Percentiles rank a stretch among this genome's conserved stretches.
phyloP scores from a whole-genome alignment of 2,113 vertebrate species.

The Siphamia tubifer region DNA sequence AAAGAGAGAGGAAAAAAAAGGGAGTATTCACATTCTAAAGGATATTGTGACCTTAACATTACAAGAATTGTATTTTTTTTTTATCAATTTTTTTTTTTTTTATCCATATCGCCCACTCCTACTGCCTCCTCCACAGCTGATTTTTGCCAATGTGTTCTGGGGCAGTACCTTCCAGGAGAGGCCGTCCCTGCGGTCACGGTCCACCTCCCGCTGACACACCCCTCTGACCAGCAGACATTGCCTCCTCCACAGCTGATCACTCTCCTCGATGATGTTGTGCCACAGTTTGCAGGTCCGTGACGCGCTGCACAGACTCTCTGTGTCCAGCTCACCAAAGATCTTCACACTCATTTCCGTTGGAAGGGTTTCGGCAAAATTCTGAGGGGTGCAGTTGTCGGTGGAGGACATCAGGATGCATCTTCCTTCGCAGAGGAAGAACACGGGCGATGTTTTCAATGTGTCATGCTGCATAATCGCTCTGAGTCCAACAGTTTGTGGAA shows the following conservation, averaged over 20 bases:
- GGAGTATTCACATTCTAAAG: too few species aligned
- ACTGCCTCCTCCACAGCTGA: neutral
- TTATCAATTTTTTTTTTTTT: too few species aligned
- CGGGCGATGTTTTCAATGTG: conserved; percentile 26
- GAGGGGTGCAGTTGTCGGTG: neutral
- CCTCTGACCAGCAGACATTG: conserved; percentile 79
- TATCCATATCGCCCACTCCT: too few species aligned
- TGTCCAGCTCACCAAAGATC: conserved; percentile 85
- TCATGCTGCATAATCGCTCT: conserved; percentile 74
- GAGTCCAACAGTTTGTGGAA: neutral
- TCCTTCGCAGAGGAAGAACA: conserved; percentile 9
- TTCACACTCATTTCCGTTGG: conserved; percentile 82
- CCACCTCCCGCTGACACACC: conserved; percentile 84
- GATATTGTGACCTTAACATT: too few species aligned
- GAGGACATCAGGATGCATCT: neutral
- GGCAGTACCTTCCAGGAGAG: conserved; percentile 87
- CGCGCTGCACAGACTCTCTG: conserved; percentile 82
- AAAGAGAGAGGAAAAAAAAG: too few species aligned
- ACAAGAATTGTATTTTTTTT: too few species aligned
- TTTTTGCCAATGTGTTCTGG: neutral
- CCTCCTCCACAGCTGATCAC: conserved; percentile 82
- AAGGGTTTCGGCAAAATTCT: conserved; percentile 77
- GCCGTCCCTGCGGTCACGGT: conserved; percentile 78
- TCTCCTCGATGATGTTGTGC: conserved; percentile 78
- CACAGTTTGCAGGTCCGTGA: conserved; percentile 82